A percentile compares a stretch with the other conserved stretches of the same genome.
Evolutionary conservation across 2,113 vertebrate species (phyloP).

Genomic region (Zapus hudsonius): DNA sequence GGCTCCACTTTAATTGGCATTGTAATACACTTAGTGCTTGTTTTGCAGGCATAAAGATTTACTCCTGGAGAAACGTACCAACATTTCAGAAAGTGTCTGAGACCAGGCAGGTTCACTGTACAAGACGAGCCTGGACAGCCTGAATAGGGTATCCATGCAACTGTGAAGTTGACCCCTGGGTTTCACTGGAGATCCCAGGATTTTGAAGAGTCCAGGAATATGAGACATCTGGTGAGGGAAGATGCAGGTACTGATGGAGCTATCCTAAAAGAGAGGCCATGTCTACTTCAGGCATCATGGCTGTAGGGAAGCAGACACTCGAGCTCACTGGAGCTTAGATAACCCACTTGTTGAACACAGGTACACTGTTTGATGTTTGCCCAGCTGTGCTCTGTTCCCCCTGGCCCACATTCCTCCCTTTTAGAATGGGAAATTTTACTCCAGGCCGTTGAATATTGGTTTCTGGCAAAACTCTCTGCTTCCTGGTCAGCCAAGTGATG

Average conservation of each 20-base stretch:
- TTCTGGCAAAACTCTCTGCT: not conserved
- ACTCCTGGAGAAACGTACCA: too few relatives aligned
- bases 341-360: too few relatives aligned
- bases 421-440: not conserved
- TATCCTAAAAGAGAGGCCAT: not conserved
- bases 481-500: not conserved
- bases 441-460: not conserved
- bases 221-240: too few relatives aligned
- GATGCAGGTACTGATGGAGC: not conserved
- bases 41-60: too few relatives aligned
- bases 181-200: not conserved
- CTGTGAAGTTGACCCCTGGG: not conserved
- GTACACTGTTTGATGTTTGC: too few relatives aligned
- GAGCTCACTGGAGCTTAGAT: not conserved
- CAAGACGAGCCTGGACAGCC: not conserved
- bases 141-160: not conserved
- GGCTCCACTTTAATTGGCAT: too few relatives aligned
- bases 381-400: too few relatives aligned
- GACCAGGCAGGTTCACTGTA: not conserved
- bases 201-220: not conserved
- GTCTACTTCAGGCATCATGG: not conserved
- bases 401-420: not conserved
- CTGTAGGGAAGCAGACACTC: not conserved
- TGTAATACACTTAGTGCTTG: too few relatives aligned
- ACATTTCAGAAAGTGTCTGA: not conserved